A percentile compares a stretch with the other conserved stretches of the same genome.
Conservation (phyloP, 2,797 vertebrate species). For the Arrhamphus sclerolepis region DNA sequence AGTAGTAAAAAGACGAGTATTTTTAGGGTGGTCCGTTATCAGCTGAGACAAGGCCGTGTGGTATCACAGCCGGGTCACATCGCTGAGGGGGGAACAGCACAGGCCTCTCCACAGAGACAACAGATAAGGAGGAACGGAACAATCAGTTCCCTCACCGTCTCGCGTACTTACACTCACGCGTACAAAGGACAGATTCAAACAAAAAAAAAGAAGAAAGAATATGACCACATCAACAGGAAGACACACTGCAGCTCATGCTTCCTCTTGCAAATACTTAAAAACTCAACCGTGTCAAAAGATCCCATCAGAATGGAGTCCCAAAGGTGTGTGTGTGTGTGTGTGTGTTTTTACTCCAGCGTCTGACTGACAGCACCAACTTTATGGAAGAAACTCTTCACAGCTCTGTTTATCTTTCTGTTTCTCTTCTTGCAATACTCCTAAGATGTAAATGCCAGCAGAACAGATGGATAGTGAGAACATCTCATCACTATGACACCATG, state of each 20-base stretch:
- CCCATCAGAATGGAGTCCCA: conserved; percentile 16
- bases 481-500: conserved; percentile 68
- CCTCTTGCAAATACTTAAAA: conserved; percentile 28
- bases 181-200: conserved; percentile 17
- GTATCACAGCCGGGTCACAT: conserved; percentile 72
- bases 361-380: conserved; percentile 22
- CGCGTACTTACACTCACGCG: conserved; percentile 8
- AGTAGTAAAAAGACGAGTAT: conserved; percentile 66
- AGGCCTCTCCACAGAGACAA: conserved; percentile 46
- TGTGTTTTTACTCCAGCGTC: conserved; percentile 9
- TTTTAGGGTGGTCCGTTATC: conserved; percentile 82
- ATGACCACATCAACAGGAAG: conserved; percentile 61
- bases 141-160: conserved; percentile 47
- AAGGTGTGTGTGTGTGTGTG: conserved; percentile 19
- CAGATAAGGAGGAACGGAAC: conserved; percentile 69
- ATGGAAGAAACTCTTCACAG: conserved; percentile 16
- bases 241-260: conserved; percentile 26
- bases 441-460: conserved; percentile 70
- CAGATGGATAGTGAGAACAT: conserved; percentile 77
- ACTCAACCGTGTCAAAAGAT: conserved; percentile 32
- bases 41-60: conserved; percentile 51
- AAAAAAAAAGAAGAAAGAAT: background rate
- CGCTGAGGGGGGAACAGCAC: conserved; percentile 62
- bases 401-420: conserved; percentile 34
- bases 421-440: conserved; percentile 53